A percentile compares a stretch with the other conserved stretches of the same genome.
Evolutionary conservation across 2,113 vertebrate genomes (phyloP).

Genomic region (Gambusia holbrooki): DNA sequence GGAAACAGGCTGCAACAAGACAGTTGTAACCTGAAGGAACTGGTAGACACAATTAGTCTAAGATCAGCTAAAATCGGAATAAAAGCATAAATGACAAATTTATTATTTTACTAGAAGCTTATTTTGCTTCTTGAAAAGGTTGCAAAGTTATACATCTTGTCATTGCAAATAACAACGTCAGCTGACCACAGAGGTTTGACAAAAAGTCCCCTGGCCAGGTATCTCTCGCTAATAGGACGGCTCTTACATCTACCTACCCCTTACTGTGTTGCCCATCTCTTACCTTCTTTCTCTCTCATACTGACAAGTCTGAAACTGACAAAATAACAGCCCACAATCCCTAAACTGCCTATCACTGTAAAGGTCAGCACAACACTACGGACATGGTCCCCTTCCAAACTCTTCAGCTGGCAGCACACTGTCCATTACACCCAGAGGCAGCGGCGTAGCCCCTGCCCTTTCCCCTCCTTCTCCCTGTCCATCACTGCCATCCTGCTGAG

Average conservation of each 20-base stretch:
- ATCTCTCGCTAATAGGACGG: slow-evolving; percentile 16
- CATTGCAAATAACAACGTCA: background rate
- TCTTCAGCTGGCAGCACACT: slow-evolving; percentile 33
- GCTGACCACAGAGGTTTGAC: slow-evolving; percentile 12
- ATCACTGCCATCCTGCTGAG: slow-evolving; percentile 62
- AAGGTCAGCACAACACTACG: slow-evolving; percentile 60
- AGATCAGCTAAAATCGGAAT: too few relatives aligned
- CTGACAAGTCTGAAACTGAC: slow-evolving; percentile 47
- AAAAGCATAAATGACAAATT: too few relatives aligned
- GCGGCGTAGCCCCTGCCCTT: slow-evolving; percentile 18
- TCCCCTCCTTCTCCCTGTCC: slow-evolving; percentile 27
- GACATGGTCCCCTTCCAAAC: slow-evolving; percentile 28
- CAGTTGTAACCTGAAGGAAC: too few relatives aligned
- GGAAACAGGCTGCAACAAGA: too few relatives aligned
- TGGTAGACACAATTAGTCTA: too few relatives aligned
- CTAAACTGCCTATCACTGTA: slow-evolving; percentile 53
- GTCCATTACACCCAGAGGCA: slow-evolving; percentile 57
- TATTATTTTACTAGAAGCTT: too few relatives aligned
- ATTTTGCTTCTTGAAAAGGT: background rate
- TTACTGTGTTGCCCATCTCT: slow-evolving; percentile 28
- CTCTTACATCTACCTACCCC: slow-evolving; percentile 20
- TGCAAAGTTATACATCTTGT: background rate
- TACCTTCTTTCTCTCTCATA: slow-evolving; percentile 6
- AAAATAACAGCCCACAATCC: slow-evolving; percentile 42
- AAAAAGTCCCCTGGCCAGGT: slow-evolving; percentile 18